A percentile compares a stretch with the other conserved stretches of the same genome.
These are phyloP conservation scores for Gorsachius goisagi DNA, from an alignment of 2,113 vertebrate species.

Conservation along the genomic window DNA sequence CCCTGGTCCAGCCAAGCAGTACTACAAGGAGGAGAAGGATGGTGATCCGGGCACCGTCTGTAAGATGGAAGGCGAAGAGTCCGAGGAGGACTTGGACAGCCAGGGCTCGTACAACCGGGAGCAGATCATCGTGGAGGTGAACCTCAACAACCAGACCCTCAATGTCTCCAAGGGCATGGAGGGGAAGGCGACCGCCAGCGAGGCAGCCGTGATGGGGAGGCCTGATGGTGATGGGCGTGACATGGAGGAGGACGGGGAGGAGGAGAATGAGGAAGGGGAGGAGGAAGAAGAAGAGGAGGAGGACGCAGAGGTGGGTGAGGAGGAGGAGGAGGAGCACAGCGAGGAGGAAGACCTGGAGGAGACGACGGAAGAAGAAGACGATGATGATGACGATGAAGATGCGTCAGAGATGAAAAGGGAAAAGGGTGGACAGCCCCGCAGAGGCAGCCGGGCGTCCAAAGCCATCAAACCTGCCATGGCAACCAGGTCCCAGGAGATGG, in stretches of 20 bases:
- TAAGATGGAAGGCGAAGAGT: conserved; percentile 80
- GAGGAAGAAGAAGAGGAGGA: conserved; percentile 75
- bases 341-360: conserved; percentile 76
- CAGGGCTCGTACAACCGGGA: conserved; percentile 83
- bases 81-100: conserved; percentile 73
- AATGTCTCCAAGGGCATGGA: conserved; percentile 92
- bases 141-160: conserved; percentile 96
- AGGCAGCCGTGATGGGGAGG: conserved; percentile 64
- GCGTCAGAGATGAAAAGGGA: conserved; percentile 69
- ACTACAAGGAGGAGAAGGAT: conserved; percentile 87
- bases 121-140: conserved; percentile 97
- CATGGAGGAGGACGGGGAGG: conserved; percentile 56
- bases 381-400: conserved; percentile 59
- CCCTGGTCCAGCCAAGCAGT: conserved; percentile 75
- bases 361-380: conserved; percentile 76
- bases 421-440: conserved; percentile 65
- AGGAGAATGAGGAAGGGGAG: conserved; percentile 67
- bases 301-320: conserved; percentile 64
- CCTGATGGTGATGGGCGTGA: conserved; percentile 25
- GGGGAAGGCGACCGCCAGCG: conserved; percentile 69
- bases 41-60: conserved; percentile 61
- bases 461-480: conserved; percentile 73
- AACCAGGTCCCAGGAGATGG: conserved; percentile 72
- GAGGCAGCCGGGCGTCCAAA: conserved; percentile 67
- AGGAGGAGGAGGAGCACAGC: conserved; percentile 77